Evolutionary conservation across 2,797 vertebrate species (phyloP), one percentile per base, ranked within the genome.

Genomic region (Xenentodon cancila): DNA sequence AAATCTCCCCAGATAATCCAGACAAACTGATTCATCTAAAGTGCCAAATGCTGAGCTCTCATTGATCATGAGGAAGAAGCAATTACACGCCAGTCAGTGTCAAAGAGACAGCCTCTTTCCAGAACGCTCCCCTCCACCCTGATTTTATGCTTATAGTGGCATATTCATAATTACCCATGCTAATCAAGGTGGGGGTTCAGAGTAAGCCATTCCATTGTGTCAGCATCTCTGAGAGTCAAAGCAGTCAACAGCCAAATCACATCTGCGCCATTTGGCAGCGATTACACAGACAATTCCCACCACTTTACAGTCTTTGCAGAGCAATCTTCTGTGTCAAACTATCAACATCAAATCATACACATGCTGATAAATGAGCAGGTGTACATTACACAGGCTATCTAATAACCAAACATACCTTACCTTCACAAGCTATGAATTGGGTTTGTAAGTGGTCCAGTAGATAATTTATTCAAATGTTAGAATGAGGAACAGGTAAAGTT

Each of bases 111-210:
- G 49, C 53, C 79, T 54, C 72, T 85, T 71, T 84, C 58, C 79
- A 75, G 66, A 77, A 74, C 22, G 25, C 60, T 79, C 81, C 58
- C 50, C 73, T 84, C 80, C 67, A 57, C 55, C 79, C 62, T 46
- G 57, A 71, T 82, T 88, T 92, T 89, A 81, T 70, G 87, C 89
- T 84, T 82, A 87, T 65, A 3, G 57, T 77, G 82, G 87, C 83
- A 89, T 77, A 87, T 88, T 84, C 85, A 87, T 92, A 92, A 94
- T 93, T 92, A 88, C 86, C 86, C 77, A 84, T 90, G 89, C 88
- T 91, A 92, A 92, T 92, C 86, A 91, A 86, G 87, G 89, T 88
- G 82, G 84, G 83, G 84, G 89, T 90, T 92, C 88, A 91, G 80
- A 82, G 84, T 74, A 34, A 80, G 84, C 69, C 68, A 53, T 83